Conservation (phyloP, 2,113 vertebrate species). For the Axis porcinus region DNA sequence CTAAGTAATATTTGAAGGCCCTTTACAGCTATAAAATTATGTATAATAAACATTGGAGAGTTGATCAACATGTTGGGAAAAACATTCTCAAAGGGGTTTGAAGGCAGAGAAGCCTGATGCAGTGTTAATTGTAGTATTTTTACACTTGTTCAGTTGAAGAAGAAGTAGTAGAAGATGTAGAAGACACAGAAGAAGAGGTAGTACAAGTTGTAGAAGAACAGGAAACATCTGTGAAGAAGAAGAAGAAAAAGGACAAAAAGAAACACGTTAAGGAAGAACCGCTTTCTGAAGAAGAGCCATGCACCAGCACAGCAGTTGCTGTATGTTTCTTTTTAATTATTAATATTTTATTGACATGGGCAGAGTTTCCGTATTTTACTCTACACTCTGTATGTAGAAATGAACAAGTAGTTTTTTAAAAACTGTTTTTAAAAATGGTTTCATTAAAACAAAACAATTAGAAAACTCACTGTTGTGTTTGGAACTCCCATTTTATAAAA, state of each 20-base stretch:
- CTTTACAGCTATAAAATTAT: neutral
- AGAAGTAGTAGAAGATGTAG: conserved; percentile 46
- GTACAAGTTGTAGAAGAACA: conserved; percentile 73
- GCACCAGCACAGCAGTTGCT: conserved; percentile 60
- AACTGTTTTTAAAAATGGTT: neutral
- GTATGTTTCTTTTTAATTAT: conserved; percentile 62
- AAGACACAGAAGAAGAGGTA: conserved; percentile 74
- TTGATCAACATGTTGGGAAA: neutral
- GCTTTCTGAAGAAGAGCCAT: conserved; percentile 73
- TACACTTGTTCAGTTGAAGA: conserved; percentile 49
- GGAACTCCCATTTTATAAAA: neutral
- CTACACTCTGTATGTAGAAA: neutral
- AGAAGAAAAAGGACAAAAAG: conserved; percentile 91
- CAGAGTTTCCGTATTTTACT: neutral
- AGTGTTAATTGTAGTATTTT: neutral
- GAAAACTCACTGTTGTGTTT: neutral
- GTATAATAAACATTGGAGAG: neutral
- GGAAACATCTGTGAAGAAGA: conserved; percentile 85
- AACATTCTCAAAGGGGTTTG: neutral
- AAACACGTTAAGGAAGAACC: conserved; percentile 77
- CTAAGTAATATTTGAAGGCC: neutral
- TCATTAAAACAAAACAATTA: neutral
- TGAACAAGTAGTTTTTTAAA: neutral
- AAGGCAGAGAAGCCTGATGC: neutral
- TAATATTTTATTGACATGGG: neutral